Conservation (phyloP, 1,140 invertebrate species). For the Drosophila sturtevanti region DNA sequence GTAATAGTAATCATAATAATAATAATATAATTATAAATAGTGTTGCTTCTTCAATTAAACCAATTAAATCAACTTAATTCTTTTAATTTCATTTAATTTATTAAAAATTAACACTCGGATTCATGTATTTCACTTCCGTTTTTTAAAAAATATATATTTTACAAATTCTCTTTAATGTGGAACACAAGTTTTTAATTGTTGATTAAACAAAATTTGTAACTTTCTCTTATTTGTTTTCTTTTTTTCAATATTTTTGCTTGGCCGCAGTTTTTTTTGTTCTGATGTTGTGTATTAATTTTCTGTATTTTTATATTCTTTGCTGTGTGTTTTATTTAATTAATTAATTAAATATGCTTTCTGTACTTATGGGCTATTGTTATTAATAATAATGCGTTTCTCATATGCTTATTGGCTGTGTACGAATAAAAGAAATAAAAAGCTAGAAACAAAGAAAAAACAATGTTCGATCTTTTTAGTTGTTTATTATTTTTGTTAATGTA, state of each 20-base stretch:
- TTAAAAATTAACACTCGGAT: not conserved
- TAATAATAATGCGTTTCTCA: constrained; percentile 70
- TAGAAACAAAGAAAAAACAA: constrained; percentile 32
- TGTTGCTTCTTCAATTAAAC: constrained; percentile 32
- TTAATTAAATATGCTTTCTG: constrained; percentile 65
- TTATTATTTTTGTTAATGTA: constrained; percentile 29
- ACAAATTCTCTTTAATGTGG: not conserved
- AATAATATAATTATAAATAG: constrained; percentile 5
- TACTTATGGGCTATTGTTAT: constrained; percentile 80
- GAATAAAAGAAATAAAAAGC: not conserved
- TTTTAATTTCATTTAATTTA: constrained; percentile 23
- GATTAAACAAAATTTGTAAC: not conserved
- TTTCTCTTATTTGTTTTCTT: not conserved
- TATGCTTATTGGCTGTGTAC: constrained; percentile 70
- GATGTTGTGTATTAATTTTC: constrained; percentile 9
- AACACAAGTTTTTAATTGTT: not conserved
- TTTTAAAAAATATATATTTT: not conserved
- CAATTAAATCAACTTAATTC: constrained; percentile 42
- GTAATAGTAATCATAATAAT: not conserved
- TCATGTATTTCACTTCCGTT: not conserved
- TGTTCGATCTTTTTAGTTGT: constrained; percentile 40
- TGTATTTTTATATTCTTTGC: constrained; percentile 32
- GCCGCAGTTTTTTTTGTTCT: constrained; percentile 32
- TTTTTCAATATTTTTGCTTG: not conserved
- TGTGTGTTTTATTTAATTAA: constrained; percentile 22